phyloP scores from a whole-genome alignment of 2,113 vertebrate species.

The Saguinus imperator region DNA sequence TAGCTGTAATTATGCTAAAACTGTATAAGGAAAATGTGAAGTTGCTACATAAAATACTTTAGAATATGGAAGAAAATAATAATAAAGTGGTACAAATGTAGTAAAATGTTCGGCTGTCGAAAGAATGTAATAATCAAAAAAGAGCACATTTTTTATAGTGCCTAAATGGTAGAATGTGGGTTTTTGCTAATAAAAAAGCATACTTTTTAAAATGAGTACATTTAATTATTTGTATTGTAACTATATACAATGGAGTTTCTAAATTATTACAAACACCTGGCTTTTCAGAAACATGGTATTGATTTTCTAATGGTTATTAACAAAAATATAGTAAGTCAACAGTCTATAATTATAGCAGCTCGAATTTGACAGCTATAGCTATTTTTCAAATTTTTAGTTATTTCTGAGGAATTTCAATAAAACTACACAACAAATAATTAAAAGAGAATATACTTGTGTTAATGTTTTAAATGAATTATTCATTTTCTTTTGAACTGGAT shows the following conservation, averaged over 20 bases:
- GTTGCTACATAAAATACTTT: neutral
- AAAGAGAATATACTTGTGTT: constrained; percentile 5
- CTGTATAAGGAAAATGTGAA: neutral
- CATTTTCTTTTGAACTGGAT: constrained; percentile 49
- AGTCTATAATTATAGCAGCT: constrained; percentile 48
- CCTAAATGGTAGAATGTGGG: neutral
- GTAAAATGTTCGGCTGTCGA: neutral
- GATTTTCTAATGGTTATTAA: constrained; percentile 60
- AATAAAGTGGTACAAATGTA: neutral
- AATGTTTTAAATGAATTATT: constrained; percentile 57
- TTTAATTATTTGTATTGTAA: constrained; percentile 41
- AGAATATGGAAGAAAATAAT: neutral
- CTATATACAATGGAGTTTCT: constrained; percentile 7
- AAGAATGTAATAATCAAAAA: neutral
- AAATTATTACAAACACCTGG: neutral
- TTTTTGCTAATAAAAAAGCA: neutral
- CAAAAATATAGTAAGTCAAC: neutral
- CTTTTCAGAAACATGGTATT: neutral
- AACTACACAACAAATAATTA: constrained; percentile 52
- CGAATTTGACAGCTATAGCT: neutral
- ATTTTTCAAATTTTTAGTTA: constrained; percentile 66
- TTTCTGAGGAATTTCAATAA: constrained; percentile 49
- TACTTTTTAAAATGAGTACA: neutral
- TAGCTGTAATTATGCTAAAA: constrained; percentile 10
- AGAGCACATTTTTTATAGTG: neutral